These are phyloP conservation scores for Scrobipalpa costella DNA, from an alignment of 2,888 invertebrate species.

Conservation along the genomic window DNA sequence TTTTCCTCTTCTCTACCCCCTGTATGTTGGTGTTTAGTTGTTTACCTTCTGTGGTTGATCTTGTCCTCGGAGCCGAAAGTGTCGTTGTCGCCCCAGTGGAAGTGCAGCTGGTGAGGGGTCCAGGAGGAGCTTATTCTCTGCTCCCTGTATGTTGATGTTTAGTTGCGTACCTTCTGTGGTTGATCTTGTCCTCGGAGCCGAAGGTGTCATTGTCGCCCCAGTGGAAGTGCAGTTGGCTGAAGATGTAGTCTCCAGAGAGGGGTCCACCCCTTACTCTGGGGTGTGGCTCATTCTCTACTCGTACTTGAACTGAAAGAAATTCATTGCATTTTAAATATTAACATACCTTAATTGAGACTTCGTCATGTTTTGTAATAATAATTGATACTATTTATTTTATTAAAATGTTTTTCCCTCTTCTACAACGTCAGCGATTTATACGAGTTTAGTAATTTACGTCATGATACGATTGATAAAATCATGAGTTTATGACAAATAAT, in stretches of 20 bases:
- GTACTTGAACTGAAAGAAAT: conserved; percentile 80
- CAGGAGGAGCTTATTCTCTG: conserved; percentile 59
- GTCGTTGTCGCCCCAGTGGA: conserved; percentile 91
- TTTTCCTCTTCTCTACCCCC: no score
- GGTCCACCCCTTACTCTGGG: conserved; percentile 85
- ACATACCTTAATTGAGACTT: no score
- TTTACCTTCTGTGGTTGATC: conserved; percentile 84
- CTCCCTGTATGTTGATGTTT: background rate
- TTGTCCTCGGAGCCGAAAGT: conserved; percentile 89
- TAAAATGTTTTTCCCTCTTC: background rate
- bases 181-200: conserved; percentile 90
- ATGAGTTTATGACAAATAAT: background rate
- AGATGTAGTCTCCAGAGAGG: conserved; percentile 82
- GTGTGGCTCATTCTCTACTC: conserved; percentile 75
- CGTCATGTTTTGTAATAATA: no score
- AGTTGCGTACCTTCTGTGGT: conserved; percentile 84
- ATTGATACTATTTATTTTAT: no score
- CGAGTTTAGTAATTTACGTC: background rate
- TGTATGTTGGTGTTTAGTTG: no score
- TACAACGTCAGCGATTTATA: background rate
- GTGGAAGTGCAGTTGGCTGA: conserved; percentile 91
- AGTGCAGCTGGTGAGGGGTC: conserved; percentile 89
- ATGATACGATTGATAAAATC: background rate
- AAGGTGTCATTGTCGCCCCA: conserved; percentile 89
- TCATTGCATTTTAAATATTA: background rate